A percentile compares a stretch with the other conserved stretches of the same genome.
Conservation (phyloP, 2,113 vertebrate genomes). For the Ciconia boyciana region DNA sequence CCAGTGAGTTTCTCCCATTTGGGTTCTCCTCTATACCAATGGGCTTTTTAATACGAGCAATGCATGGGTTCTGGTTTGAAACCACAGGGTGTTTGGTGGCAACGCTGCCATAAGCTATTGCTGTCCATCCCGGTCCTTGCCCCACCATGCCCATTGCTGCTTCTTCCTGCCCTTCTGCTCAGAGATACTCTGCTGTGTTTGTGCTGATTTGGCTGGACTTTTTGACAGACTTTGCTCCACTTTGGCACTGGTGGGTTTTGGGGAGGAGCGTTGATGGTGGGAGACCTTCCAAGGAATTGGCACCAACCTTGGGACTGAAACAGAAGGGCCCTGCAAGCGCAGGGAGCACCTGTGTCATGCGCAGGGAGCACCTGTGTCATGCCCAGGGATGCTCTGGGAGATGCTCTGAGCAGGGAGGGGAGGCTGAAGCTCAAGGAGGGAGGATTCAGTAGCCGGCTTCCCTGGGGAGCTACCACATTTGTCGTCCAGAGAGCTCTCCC, state of each 20-base stretch:
- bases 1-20: neutral
- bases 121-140: neutral
- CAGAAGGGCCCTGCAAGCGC: neutral
- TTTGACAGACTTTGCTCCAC: neutral
- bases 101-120: neutral
- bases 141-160: neutral
- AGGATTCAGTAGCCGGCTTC: neutral
- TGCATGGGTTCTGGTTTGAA: neutral
- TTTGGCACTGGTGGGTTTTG: neutral
- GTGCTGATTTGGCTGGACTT: neutral
- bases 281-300: neutral
- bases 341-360: neutral
- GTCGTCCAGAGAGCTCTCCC: neutral
- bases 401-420: neutral
- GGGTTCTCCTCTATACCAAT: neutral
- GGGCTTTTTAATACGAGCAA: neutral
- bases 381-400: neutral
- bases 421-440: neutral
- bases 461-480: accelerated
- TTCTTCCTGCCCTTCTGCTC: neutral
- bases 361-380: neutral
- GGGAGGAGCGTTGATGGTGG: neutral
- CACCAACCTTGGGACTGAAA: neutral
- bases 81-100: neutral
- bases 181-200: neutral